Conservation (phyloP, 2,113 vertebrate species). For the Tetrao urogallus region DNA sequence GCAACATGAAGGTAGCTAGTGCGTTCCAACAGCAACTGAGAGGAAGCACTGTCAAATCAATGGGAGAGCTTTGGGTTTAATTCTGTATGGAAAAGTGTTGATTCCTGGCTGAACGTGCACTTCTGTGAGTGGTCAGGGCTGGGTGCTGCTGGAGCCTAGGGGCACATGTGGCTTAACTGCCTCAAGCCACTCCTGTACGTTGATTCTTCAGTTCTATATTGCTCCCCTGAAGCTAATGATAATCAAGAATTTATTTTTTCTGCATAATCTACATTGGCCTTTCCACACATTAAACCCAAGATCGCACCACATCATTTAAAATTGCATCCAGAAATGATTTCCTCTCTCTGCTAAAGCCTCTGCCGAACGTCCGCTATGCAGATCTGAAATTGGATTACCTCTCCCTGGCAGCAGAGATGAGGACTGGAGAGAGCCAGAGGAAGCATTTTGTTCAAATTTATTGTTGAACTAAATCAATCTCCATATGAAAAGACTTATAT, state of each 20-base stretch:
- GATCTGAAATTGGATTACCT: constrained; percentile 59
- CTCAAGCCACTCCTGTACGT: neutral
- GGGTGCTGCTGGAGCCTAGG: neutral
- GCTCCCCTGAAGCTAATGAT: neutral
- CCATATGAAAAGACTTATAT: neutral
- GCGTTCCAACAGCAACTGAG: neutral
- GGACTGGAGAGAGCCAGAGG: neutral
- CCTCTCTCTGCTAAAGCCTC: constrained; percentile 21
- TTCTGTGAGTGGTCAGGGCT: neutral
- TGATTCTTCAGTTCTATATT: neutral
- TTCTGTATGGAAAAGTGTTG: accelerated
- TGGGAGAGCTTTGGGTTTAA: neutral
- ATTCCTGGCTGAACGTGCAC: neutral
- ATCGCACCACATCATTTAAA: constrained; percentile 39
- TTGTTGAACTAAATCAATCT: neutral
- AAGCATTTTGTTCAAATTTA: constrained; percentile 3
- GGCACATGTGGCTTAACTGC: neutral
- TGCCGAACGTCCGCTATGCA: constrained; percentile 19
- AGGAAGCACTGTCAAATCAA: neutral
- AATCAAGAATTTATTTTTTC: neutral
- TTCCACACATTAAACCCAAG: constrained; percentile 28
- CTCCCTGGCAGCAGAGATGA: constrained; percentile 40
- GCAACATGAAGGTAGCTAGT: neutral
- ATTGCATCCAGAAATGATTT: constrained; percentile 41
- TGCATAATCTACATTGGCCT: neutral